Conservation (phyloP, 2,888 invertebrate species). For the Choristoneura rosaceana region DNA sequence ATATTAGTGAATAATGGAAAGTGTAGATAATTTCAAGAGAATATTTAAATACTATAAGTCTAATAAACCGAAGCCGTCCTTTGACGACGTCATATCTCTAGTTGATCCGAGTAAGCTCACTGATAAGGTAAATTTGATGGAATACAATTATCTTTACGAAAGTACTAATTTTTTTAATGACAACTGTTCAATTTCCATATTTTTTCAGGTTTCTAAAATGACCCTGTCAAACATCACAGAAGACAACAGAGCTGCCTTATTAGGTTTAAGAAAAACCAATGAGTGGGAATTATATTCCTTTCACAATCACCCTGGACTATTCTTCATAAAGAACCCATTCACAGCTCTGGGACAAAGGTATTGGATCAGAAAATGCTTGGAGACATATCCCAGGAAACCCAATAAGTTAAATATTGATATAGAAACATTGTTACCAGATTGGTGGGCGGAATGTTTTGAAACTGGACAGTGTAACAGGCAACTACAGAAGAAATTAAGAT, state of each 20-base stretch:
- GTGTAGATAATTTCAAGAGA: conserved; percentile 85
- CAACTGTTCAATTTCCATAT: background rate
- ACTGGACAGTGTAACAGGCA: conserved; percentile 67
- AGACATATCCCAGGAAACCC: conserved; percentile 91
- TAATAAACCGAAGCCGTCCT: conserved; percentile 87
- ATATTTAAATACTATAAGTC: conserved; percentile 93
- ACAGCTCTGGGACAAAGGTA: conserved; percentile 90
- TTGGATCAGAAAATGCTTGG: conserved; percentile 92
- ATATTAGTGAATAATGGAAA: background rate
- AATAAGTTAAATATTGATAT: conserved; percentile 89
- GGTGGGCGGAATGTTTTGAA: conserved; percentile 88
- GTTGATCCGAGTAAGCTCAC: conserved; percentile 28
- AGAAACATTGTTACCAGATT: conserved; percentile 74
- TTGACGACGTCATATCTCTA: conserved; percentile 87
- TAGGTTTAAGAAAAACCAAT: conserved; percentile 61
- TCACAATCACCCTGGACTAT: conserved; percentile 88
- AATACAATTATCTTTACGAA: background rate
- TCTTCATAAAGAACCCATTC: conserved; percentile 94
- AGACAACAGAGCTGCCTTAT: conserved; percentile 56
- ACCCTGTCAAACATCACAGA: conserved; percentile 41
- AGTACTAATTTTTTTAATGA: too few species aligned
- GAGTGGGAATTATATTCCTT: conserved; percentile 89
- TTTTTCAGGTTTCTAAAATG: conserved; percentile 48
- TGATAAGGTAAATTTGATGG: conserved; percentile 51
- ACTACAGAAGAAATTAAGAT: conserved; percentile 88